Conservation (phyloP, 2,113 vertebrate genomes). For the Leuciscus idus region DNA sequence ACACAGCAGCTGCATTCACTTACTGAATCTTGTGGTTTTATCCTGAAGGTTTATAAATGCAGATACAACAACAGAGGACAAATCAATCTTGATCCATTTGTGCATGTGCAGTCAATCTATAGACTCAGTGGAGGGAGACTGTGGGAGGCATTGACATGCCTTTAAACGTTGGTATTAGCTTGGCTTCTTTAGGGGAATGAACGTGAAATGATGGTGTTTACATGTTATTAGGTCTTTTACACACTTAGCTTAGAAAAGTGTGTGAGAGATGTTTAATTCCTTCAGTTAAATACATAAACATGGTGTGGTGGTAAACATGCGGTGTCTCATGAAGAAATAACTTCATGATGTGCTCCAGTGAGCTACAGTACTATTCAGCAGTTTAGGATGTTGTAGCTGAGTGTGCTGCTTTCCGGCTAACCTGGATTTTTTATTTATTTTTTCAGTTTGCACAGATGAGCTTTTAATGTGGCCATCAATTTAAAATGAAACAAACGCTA, state of each 20-base stretch:
- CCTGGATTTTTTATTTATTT: neutral
- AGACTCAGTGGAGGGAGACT: neutral
- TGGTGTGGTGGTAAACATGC: constrained; percentile 52
- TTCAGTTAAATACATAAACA: constrained; percentile 49
- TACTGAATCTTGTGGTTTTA: neutral
- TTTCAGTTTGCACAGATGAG: constrained; percentile 11
- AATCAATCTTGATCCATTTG: constrained; percentile 32
- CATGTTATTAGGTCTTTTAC: constrained; percentile 15
- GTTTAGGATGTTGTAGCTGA: constrained; percentile 50
- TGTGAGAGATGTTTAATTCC: neutral
- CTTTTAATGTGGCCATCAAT: constrained; percentile 11
- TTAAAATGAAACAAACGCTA: neutral
- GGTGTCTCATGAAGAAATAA: constrained; percentile 60
- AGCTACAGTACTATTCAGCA: constrained; percentile 63
- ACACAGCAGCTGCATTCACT: neutral
- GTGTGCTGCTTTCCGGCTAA: constrained; percentile 45
- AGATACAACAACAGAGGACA: constrained; percentile 16
- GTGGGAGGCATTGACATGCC: constrained; percentile 14
- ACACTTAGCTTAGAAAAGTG: neutral
- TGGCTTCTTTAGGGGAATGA: constrained; percentile 30
- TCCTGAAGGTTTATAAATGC: neutral
- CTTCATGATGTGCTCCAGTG: constrained; percentile 65
- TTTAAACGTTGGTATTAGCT: constrained; percentile 16
- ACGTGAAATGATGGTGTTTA: constrained; percentile 16
- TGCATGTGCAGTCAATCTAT: constrained; percentile 10